phyloP scores from a whole-genome alignment of 2,797 vertebrate genomes.

The Allobates femoralis region DNA sequence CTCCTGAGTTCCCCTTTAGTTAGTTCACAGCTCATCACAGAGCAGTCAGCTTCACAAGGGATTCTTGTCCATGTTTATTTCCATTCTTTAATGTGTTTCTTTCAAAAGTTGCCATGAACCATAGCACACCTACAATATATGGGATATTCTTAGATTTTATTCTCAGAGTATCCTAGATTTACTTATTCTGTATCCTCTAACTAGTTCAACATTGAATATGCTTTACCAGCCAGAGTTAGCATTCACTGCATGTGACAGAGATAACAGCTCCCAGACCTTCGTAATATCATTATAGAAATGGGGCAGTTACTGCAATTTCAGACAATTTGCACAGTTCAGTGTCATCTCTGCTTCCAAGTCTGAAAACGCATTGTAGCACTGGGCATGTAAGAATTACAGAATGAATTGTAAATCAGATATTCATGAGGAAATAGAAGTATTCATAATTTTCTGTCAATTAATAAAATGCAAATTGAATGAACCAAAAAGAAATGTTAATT shows the following conservation, averaged over 20 bases:
- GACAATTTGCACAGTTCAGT: background rate
- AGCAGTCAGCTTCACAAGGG: no score
- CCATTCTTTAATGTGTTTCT: no score
- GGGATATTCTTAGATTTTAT: no score
- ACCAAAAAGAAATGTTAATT: no score
- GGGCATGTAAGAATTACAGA: background rate
- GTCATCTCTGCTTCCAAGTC: background rate
- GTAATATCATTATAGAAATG: background rate
- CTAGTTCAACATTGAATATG: background rate
- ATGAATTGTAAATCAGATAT: background rate
- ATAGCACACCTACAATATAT: background rate
- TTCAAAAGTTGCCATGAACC: background rate
- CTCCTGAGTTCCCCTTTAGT: no score
- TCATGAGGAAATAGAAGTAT: background rate
- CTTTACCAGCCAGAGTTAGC: background rate
- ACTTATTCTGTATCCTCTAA: background rate
- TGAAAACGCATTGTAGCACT: background rate
- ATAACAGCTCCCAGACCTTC: constrained; percentile 1
- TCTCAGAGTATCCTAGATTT: background rate
- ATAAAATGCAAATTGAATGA: no score
- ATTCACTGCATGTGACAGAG: background rate
- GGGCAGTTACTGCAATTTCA: constrained; percentile 7
- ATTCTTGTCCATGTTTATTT: no score
- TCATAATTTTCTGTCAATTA: no score
- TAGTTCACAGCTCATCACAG: no score